phyloP scores from a whole-genome alignment of 2,113 vertebrate species.

The Recurvirostra avosetta region DNA sequence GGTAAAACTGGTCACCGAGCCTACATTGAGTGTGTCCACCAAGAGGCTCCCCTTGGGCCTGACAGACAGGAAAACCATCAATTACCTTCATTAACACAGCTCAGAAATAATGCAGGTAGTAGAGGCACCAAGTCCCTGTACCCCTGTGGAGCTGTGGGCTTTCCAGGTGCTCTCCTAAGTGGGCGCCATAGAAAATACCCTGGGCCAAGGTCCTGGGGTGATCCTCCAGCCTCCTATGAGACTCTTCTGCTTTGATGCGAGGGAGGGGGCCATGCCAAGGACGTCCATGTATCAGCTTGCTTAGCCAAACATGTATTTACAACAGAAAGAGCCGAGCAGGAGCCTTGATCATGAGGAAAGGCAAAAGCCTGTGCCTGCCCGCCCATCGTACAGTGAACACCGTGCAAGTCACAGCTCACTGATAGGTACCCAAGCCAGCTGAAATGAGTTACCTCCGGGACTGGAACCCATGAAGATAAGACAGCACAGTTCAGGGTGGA shows the following conservation, averaged over 20 bases:
- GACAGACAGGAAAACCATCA: neutral
- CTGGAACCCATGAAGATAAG: neutral
- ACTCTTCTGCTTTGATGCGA: fast-evolving
- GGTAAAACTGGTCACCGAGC: neutral
- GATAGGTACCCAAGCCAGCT: neutral
- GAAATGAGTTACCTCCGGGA: neutral
- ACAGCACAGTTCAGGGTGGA: neutral
- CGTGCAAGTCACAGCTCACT: fast-evolving
- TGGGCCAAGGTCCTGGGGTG: neutral
- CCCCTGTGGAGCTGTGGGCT: neutral
- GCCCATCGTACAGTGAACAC: fast-evolving
- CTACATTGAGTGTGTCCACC: neutral
- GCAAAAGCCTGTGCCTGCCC: neutral
- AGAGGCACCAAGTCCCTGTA: fast-evolving
- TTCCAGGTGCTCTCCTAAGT: neutral
- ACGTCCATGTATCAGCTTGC: neutral
- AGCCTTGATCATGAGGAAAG: fast-evolving
- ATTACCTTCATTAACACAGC: neutral
- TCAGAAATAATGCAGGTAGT: neutral
- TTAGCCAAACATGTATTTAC: neutral
- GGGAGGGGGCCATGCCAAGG: neutral
- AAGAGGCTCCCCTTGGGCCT: neutral
- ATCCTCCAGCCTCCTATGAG: neutral
- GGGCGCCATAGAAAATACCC: neutral
- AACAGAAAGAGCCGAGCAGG: neutral